Evolutionary conservation across 2,888 invertebrate species (phyloP).

Genomic region (Tetropium fuscum): DNA sequence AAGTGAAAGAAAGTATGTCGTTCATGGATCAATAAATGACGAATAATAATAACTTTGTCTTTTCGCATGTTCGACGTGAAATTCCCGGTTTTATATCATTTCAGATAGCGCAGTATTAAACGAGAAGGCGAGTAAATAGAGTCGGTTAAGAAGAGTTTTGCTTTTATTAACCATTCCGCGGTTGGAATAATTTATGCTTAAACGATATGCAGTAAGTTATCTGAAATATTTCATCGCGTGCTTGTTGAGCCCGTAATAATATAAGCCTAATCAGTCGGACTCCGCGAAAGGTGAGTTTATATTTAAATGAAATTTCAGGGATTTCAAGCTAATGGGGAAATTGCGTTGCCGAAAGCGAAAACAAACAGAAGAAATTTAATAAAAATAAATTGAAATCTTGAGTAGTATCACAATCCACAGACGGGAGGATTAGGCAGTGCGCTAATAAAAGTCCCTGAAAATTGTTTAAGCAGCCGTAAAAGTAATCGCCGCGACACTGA

Average conservation of each 20-base stretch:
- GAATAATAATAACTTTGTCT: too few relatives aligned
- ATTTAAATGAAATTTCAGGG: constrained; percentile 22
- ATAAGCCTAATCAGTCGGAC: constrained; percentile 2
- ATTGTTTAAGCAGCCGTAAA: constrained; percentile 50
- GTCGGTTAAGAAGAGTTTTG: too few relatives aligned
- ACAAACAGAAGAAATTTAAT: constrained; percentile 39
- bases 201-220: too few relatives aligned
- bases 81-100: too few relatives aligned
- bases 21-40: too few relatives aligned
- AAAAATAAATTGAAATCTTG: constrained; percentile 37
- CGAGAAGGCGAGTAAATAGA: too few relatives aligned
- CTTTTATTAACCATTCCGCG: too few relatives aligned
- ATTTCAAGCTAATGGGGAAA: constrained; percentile 29
- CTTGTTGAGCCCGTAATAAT: not conserved
- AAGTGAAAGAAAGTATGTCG: too few relatives aligned
- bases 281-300: constrained; percentile 6
- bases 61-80: too few relatives aligned
- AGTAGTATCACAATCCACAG: constrained; percentile 29
- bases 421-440: constrained; percentile 24
- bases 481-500: constrained; percentile 47
- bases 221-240: constrained; percentile 4
- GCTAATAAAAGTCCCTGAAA: constrained; percentile 44
- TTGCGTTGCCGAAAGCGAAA: constrained; percentile 26
- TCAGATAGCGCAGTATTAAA: too few relatives aligned
- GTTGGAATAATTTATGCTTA: too few relatives aligned